Evolutionary conservation across 2,113 vertebrate species (phyloP), one percentile per base, ranked within the genome.

Genomic region (Paraplagusia blochii): DNA sequence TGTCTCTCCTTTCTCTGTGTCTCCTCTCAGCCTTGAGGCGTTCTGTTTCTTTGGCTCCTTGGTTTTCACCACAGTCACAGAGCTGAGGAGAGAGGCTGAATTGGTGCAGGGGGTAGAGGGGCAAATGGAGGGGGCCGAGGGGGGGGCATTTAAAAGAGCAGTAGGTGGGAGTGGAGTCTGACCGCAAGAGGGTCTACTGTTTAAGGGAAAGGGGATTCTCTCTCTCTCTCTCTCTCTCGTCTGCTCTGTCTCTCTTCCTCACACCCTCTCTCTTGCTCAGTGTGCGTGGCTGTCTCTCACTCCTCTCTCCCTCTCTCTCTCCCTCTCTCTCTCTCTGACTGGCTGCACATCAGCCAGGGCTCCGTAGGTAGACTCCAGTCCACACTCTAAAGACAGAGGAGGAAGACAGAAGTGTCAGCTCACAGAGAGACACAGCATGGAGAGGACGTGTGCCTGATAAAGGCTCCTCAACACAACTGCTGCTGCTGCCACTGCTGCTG

Each of bases 41-140:
- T 90, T 88, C 90, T 70, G 68, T 91, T 91, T 88, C 89, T 91
- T 88, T 88, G 88, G 84, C 83, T 90, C 84, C 82, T 86, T 84
- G 69, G 80, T 81, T 89, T 87, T 87, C 75, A 29, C 22, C 6
- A 29, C 22, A 88, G 83, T 88, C 74, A 85, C 85, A 87, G 88
- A 82, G 81, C 79, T 80, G 79, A 78, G 70, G 74, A 78, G 74
- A 78, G 74, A 64, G 80, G 63, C 66, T 81, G 81, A 85, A 80
- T 79, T 77, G 75, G 71, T 77, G 22, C 22, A 29, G 22, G 22
- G n/a, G n/a, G n/a, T n/a, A n/a, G n/a, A 29, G 22, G 22, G 22
- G 22, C 22, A 29, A n/a, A n/a, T n/a, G n/a, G n/a, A n/a, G n/a
- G n/a, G n/a, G n/a, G n/a, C n/a, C n/a, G n/a, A n/a, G 22, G 6